phyloP scores from a whole-genome alignment of 2,888 invertebrate species.

The Eristalinus aeneus region DNA sequence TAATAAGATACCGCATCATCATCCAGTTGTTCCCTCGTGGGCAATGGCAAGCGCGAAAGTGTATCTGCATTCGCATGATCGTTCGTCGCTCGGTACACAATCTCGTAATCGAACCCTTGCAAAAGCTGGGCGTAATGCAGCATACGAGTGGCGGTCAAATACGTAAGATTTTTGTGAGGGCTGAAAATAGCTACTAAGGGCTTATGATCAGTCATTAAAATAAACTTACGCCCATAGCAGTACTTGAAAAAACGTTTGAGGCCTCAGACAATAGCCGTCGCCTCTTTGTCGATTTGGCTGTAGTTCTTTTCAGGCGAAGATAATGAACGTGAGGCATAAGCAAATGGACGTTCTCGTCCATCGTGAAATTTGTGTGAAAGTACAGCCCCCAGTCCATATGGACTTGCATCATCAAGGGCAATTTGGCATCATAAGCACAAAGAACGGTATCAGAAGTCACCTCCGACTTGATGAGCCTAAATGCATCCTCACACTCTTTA shows the following conservation, averaged over 20 bases:
- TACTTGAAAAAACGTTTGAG: no score
- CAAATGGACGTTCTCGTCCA: no score
- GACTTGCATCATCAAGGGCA: constrained; percentile 70
- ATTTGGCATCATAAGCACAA: constrained; percentile 44
- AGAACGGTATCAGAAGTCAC: constrained; percentile 57
- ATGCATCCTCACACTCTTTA: constrained; percentile 70
- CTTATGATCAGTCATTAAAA: no score
- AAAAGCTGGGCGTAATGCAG: constrained; percentile 10
- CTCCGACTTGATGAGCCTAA: constrained; percentile 70
- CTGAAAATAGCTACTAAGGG: constrained; percentile 21
- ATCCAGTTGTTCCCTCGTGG: no score
- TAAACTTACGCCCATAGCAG: no score
- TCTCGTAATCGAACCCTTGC: constrained; percentile 20
- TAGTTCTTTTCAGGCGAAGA: no score
- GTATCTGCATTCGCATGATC: constrained; percentile 21
- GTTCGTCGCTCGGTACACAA: constrained; percentile 16
- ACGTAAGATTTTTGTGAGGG: neutral
- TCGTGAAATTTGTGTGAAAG: no score
- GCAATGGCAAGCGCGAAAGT: constrained; percentile 15
- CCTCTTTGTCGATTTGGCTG: no score
- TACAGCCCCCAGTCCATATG: no score
- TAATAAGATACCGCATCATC: neutral
- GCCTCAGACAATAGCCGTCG: no score
- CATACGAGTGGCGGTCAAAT: constrained; percentile 8
- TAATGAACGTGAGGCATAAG: no score